A percentile compares a stretch with the other conserved stretches of the same genome.
Conservation (phyloP, 2,797 vertebrate genomes). For the Margarornis squamiger region DNA sequence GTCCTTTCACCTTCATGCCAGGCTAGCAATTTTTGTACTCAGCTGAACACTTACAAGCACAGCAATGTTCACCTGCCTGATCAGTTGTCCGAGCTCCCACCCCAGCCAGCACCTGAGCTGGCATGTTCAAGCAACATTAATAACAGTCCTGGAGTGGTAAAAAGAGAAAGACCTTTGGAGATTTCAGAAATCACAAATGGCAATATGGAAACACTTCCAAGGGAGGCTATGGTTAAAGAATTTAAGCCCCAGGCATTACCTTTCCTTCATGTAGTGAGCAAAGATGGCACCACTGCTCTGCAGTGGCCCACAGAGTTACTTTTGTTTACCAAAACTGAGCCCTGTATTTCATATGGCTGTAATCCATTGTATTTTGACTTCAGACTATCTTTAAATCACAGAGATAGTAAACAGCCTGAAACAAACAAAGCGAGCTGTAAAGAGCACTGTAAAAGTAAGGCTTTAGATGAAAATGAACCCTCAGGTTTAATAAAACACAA, state of each 20-base stretch:
- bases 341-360: constrained; percentile 91
- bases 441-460: constrained; percentile 46
- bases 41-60: constrained; percentile 46
- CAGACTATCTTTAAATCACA: constrained; percentile 75
- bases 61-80: constrained; percentile 46
- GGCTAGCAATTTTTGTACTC: constrained; percentile 18
- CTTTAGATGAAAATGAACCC: constrained; percentile 62
- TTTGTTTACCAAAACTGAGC: constrained; percentile 89
- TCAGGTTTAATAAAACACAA: constrained; percentile 74
- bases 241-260: constrained; percentile 66
- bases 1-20: constrained; percentile 29
- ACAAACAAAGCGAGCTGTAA: constrained; percentile 26
- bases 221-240: constrained; percentile 29
- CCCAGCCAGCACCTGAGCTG: constrained; percentile 9
- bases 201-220: neutral
- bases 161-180: constrained; percentile 43
- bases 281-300: constrained; percentile 84
- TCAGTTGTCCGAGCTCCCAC: constrained; percentile 35
- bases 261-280: constrained; percentile 85
- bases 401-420: constrained; percentile 61
- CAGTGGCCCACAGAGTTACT: constrained; percentile 90
- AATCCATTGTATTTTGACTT: constrained; percentile 87
- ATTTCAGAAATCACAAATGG: constrained; percentile 44
- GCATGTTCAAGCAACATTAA: neutral
- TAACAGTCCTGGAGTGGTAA: constrained; percentile 1